Conservation (phyloP, 2,113 vertebrate genomes). For the Eclectus roratus region DNA sequence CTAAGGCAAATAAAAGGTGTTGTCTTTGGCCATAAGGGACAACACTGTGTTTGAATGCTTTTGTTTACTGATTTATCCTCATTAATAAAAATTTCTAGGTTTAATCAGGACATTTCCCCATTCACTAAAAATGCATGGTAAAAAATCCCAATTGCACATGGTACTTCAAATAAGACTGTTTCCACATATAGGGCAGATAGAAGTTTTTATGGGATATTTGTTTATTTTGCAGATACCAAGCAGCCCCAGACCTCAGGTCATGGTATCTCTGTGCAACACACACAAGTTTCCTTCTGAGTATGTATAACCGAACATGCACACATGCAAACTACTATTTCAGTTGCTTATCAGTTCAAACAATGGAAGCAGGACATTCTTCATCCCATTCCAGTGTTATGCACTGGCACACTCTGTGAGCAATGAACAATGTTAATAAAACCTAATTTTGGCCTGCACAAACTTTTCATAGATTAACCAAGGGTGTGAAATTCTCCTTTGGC, state of each 20-base stretch:
- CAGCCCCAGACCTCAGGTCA: background rate
- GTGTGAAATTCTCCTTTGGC: background rate
- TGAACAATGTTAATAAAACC: background rate
- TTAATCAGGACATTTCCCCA: background rate
- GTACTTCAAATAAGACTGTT: background rate
- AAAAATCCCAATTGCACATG: accelerated
- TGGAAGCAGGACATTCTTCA: background rate
- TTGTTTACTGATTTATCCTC: conserved; percentile 12
- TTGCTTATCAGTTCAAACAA: background rate
- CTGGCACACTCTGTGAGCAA: background rate
- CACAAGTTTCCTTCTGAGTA: background rate
- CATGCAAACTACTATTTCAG: accelerated
- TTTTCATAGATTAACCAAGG: background rate
- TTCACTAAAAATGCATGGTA: background rate
- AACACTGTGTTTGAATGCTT: background rate
- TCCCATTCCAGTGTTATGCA: background rate
- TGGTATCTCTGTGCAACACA: background rate
- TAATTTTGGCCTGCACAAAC: background rate
- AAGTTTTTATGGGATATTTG: background rate
- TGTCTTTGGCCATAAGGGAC: background rate
- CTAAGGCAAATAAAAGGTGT: background rate
- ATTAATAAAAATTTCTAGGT: background rate
- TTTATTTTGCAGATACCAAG: background rate
- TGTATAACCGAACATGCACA: background rate
- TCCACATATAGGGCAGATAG: background rate